Evolutionary conservation across 2,113 vertebrate species (phyloP), one percentile per base, ranked within the genome.

Genomic region (Gasterosteus aculeatus): DNA sequence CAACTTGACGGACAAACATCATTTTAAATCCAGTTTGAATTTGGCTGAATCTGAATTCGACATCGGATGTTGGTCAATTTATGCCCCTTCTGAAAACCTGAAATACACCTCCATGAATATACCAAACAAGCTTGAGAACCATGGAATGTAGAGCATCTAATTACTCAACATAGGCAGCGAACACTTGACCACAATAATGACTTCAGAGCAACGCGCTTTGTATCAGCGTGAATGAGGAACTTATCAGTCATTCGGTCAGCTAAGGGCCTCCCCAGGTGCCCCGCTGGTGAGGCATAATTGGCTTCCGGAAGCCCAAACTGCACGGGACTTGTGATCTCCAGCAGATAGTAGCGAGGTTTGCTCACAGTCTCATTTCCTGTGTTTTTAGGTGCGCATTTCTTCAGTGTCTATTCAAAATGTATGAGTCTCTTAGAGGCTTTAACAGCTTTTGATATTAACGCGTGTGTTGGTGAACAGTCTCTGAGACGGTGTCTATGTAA

Each of bases 261-360:
- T 83, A 72, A 89, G 80, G 84, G 87, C 82, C 68, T 80, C 59
- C 38, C 59, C 63, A 61, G 75, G 61, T 85, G 86, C 90, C 88
- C 78, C 72, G 82, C 88, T 82, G 67, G 77, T 83, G 82, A 88
- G 82, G 85, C 84, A 81, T 93, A 93, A 94, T 93, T 93, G 93
- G 84, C 84, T 84, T 91, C 88, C 38, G 73, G 77, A 85, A 82
- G 87, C 82, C 88, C 77, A 74, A 85, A 83, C 83, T 80, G 81
- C 74, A 82, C 39, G 65, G 87, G 90, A 85, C 77, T 75, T 61
- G 69, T 85, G 83, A 89, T 83, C 81, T 80, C 77, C 88, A 85
- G 72, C 78, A 74, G 86, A 82, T 77, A 66, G 70, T 54, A 38
- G 69, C 38, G 10, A 31, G 53, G 5, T 71, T 75, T 58, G 26